A percentile compares a stretch with the other conserved stretches of the same genome.
These are phyloP conservation scores for Ceratosolen fusciceps DNA, from an alignment of 1,140 invertebrate species.

Conservation along the genomic window DNA sequence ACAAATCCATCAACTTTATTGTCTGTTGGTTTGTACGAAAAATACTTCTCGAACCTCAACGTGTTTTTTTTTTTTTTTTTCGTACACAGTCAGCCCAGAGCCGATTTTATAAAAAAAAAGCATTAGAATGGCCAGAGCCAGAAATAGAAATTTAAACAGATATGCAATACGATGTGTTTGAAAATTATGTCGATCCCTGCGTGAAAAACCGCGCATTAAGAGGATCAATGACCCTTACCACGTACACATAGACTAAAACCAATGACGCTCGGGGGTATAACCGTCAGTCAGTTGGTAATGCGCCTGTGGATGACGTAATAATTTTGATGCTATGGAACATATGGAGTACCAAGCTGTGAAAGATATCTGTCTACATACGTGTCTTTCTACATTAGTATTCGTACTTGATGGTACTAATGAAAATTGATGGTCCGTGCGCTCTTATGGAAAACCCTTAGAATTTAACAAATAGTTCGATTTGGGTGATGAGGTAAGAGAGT, in stretches of 20 bases:
- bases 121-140: background rate
- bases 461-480: background rate
- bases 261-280: background rate
- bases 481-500: background rate
- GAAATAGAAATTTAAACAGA: background rate
- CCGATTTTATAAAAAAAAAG: background rate
- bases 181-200: constrained; percentile 26
- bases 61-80: too few species aligned
- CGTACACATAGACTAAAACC: background rate
- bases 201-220: background rate
- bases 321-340: constrained; percentile 9
- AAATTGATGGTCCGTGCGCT: constrained; percentile 15
- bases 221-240: constrained; percentile 21
- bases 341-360: background rate
- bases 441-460: constrained; percentile 3
- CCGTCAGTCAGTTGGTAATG: background rate
- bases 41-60: too few species aligned
- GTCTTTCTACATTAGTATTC: background rate
- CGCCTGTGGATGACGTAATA: constrained; percentile 28
- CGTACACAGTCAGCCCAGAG: background rate
- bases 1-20: too few species aligned
- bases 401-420: background rate
- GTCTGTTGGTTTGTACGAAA: too few species aligned
- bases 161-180: background rate
- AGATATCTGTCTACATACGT: background rate